Base-by-base conservation (phyloP, 2,113 vertebrate species). In the Laticauda colubrina region DNA sequence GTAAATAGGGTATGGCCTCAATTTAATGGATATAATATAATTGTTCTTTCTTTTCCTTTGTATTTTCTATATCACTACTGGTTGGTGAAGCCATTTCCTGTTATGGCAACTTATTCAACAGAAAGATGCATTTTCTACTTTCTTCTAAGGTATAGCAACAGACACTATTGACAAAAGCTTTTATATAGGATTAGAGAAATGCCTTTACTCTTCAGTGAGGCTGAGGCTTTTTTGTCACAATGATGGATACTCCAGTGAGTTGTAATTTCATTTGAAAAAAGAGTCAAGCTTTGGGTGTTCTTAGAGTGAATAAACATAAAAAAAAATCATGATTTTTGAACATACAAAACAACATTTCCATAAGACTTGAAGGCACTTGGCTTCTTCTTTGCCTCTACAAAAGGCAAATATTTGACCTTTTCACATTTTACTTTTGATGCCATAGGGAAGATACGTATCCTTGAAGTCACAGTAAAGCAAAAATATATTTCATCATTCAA, bases 1-100 rank as follows among this genome's bases (percentile, higher is more conserved):
- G 94, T 95, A 95, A 95, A 95, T 94, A 96, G 94, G 93, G 87
- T 54, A 90, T 0, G 75, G 90, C 88, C 94, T 88, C 86, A 43
- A 92, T 88, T 18, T 51, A 75, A 81, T n/a, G 26, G 89, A 57
- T 53, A 54, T 39, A 39, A 48, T 61, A n/a, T 5, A 85, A 85
- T 51, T 89, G 56, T 89, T 48, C 21, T 29, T 89, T 14, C 20
- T n/a, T 89, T 48, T 51, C 34, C 53, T 56, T n/a, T 43, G 18
- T 81, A 18, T 81, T 39, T 81, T 20, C 18, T 81, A 39, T 39
- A 39, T 81, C 69, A 39, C 5, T 39, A 81, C 34, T 81, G 34
- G n/a, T 43, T 59, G 20, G 10, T 57, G 21, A 57, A 4, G 34
- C 21, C 61, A 48, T 64, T 20, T 8, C 9, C 90, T 53, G 24